Percentiles rank a stretch among this genome's conserved stretches.
phyloP scores from a whole-genome alignment of 2,888 invertebrate genomes.

The Reticulitermes lucifugus region DNA sequence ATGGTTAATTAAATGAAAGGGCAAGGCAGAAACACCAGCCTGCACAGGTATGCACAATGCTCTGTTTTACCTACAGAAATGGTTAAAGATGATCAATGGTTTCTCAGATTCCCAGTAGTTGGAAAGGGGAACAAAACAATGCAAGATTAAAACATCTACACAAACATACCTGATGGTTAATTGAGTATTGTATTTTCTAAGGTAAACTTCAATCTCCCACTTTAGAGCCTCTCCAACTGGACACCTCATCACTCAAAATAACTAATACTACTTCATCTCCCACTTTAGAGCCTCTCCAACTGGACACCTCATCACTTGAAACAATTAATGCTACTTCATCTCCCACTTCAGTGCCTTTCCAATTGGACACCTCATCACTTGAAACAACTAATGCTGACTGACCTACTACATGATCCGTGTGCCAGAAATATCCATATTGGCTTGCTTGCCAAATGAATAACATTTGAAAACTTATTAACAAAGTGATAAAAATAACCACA shows the following conservation, averaged over 20 bases:
- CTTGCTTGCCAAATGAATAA: constrained; percentile 35
- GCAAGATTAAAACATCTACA: no score
- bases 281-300: neutral
- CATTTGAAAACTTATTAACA: constrained; percentile 31
- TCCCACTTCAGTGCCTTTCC: neutral
- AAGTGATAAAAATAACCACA: constrained; percentile 8
- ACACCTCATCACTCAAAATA: constrained; percentile 5
- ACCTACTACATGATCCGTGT: neutral
- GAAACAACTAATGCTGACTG: neutral
- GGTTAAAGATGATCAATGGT: no score
- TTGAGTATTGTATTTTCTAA: neutral
- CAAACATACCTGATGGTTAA: neutral
- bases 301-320: constrained; percentile 15
- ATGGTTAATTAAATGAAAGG: no score
- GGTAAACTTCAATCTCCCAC: constrained; percentile 7
- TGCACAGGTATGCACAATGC: no score
- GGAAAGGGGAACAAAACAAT: no score
- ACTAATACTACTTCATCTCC: neutral
- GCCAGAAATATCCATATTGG: constrained; percentile 14
- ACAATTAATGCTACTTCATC: neutral
- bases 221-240: neutral
- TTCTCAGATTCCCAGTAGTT: no score
- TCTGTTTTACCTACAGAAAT: no score
- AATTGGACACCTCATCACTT: constrained; percentile 14
- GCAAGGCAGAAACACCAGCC: no score